Percentiles rank a stretch among this genome's conserved stretches.
Conservation (phyloP, 30 jellyfish, hydroid and myxozoan species). For the Turritopsis rubra region DNA sequence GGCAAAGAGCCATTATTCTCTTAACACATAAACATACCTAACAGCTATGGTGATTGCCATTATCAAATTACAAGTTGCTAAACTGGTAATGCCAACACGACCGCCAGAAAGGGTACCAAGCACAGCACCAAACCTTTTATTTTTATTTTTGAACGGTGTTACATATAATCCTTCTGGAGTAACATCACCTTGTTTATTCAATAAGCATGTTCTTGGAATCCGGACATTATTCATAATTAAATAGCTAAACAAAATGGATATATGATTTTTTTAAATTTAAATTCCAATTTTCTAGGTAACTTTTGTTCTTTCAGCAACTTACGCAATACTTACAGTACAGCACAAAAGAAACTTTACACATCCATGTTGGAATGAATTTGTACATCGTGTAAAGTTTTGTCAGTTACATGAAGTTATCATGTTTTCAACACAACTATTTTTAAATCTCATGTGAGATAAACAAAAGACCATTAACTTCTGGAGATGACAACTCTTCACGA, state of each 20-base stretch:
- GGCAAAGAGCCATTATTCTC: no score
- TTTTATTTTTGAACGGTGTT: conserved; percentile 58
- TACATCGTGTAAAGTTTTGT: neutral
- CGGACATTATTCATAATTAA: conserved; percentile 68
- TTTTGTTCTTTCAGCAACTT: no score
- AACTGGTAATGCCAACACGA: conserved; percentile 73
- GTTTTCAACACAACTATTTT: no score
- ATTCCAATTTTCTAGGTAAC: no score
- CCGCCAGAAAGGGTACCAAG: conserved; percentile 93
- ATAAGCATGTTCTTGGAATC: conserved; percentile 61
- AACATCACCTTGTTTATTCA: conserved; percentile 86
- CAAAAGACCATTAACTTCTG: no score
- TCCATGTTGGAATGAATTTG: no score
- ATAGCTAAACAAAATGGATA: conserved; percentile 46
- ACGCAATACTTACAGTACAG: no score
- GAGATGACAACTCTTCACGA: neutral
- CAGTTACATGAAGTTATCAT: no score
- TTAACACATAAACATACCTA: no score
- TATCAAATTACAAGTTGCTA: conserved; percentile 43
- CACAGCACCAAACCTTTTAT: conserved; percentile 80
- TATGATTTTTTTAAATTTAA: no score
- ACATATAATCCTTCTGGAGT: conserved; percentile 90
- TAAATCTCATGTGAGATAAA: no score
- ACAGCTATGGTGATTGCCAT: conserved; percentile 76
- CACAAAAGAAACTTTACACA: no score